Base-by-base conservation (phyloP, 1,140 invertebrate species). In the Carposina sasakii region DNA sequence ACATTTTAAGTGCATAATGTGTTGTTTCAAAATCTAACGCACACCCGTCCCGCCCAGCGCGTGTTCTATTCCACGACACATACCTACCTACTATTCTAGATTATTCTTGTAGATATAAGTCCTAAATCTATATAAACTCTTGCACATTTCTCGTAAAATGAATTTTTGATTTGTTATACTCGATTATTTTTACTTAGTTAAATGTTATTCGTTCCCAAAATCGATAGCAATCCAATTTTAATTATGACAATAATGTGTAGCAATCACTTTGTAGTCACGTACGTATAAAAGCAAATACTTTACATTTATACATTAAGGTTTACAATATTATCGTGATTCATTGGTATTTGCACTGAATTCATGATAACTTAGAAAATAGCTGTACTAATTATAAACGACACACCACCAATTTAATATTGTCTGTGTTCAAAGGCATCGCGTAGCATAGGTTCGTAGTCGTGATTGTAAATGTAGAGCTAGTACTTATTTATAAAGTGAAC, bases 21-120 rank as follows among this genome's bases (percentile, higher is more conserved):
- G n/a, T n/a, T 45, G 54, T 46, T 36, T 40, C 53, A 54, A 57
- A 41, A 62, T 56, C 56, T 54, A 74, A 74, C 67, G 71, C 77
- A 76, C 74, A 72, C 73, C 76, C 78, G 76, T 82, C 76, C 76
- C 69, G 59, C 65, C 67, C 65, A 62, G 47, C 62, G 76, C 72
- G 72, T 79, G 78, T 82, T 79, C 78, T 82, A 82, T 82, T 82
- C 76, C 68, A 82, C 78, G 76, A 82, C 75, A 73, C 69, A 59
- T 61, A 63, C 24, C 26, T n/a, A n/a, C n/a, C n/a, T n/a, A n/a
- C n/a, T n/a, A n/a, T n/a, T n/a, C n/a, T n/a, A n/a, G n/a, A n/a
- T n/a, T n/a, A n/a, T n/a, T n/a, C n/a, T n/a, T n/a, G n/a, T n/a
- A n/a, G n/a, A n/a, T n/a, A n/a, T n/a, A n/a, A n/a, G 8, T 34